phyloP scores from a whole-genome alignment of 2,888 invertebrate species.

The Agriopis marginaria region DNA sequence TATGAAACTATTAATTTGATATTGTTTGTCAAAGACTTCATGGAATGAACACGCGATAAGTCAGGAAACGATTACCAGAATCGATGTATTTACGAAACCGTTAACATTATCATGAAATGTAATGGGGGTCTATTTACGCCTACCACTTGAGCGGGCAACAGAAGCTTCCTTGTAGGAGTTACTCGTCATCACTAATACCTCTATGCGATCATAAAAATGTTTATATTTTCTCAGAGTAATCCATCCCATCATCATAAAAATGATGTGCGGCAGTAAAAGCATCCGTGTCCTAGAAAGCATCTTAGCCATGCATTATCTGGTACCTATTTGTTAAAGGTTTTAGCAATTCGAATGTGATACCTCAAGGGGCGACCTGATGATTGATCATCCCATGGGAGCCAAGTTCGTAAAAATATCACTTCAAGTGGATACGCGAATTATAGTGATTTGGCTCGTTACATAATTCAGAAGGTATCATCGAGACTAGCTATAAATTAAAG shows the following conservation, averaged over 20 bases:
- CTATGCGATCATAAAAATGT: slow-evolving; percentile 71
- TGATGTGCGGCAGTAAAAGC: slow-evolving; percentile 68
- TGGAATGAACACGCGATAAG: background rate
- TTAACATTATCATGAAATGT: slow-evolving; percentile 4
- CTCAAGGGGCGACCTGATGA: slow-evolving; percentile 12
- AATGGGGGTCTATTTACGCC: slow-evolving; percentile 13
- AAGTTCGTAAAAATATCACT: slow-evolving; percentile 16
- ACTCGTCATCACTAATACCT: slow-evolving; percentile 60
- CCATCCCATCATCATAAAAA: slow-evolving; percentile 78
- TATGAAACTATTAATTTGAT: too few species aligned
- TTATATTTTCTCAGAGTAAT: slow-evolving; percentile 72
- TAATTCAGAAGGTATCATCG: background rate
- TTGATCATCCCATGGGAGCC: slow-evolving; percentile 11
- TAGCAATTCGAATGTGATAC: slow-evolving; percentile 18
- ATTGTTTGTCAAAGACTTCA: too few species aligned
- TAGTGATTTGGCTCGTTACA: slow-evolving; percentile 8
- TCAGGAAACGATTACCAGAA: background rate
- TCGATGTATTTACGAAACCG: slow-evolving; percentile 3
- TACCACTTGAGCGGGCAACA: slow-evolving; percentile 15
- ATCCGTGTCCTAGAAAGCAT: slow-evolving; percentile 60
- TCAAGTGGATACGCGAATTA: slow-evolving; percentile 9
- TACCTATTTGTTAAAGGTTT: slow-evolving; percentile 32
- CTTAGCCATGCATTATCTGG: slow-evolving; percentile 55
- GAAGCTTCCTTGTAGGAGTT: slow-evolving; percentile 45
- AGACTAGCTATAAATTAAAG: background rate